Base-by-base conservation (phyloP, 2,888 invertebrate species). In the Heterodera filipjevi region DNA sequence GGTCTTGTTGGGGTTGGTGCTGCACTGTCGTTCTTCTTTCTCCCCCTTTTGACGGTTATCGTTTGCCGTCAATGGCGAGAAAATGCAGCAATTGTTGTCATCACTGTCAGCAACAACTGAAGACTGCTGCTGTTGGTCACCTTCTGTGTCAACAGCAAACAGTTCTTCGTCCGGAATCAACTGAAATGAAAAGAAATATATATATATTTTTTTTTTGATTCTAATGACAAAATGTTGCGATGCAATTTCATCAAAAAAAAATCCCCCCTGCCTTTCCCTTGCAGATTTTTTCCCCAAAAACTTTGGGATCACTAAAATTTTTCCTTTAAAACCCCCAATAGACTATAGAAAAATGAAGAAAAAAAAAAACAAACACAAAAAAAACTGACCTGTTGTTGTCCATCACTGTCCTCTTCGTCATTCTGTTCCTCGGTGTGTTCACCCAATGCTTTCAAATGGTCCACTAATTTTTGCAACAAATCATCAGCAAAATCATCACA, bases 71-170 rank as follows among this genome's bases (percentile, higher is more conserved):
- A n/a, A n/a, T n/a, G n/a, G n/a, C n/a, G n/a, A n/a, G n/a, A n/a
- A n/a, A n/a, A n/a, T n/a, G n/a, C n/a, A n/a, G n/a, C n/a, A n/a
- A n/a, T n/a, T n/a, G n/a, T n/a, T n/a, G n/a, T n/a, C n/a, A n/a
- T n/a, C n/a, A n/a, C n/a, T n/a, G n/a, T n/a, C n/a, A n/a, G n/a
- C n/a, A n/a, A n/a, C n/a, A n/a, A n/a, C n/a, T n/a, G n/a, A n/a
- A n/a, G n/a, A n/a, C n/a, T 59, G n/a, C 14, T 49, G 12, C 27
- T 27, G 33, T 27, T 27, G 59, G 27, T 59, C 27, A n/a, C 73
- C 49, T 49, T 73, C 64, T 35, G 59, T 75, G 32, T 75, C 75
- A 53, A 75, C 32, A 32, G 66, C 35, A 64, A 75, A 75, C 32
- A 75, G 33, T 66, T 75, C 66, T 12, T 66, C 66, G 68, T 75